Percentiles rank a stretch among this genome's conserved stretches.
Evolutionary conservation across 2,113 vertebrate species (phyloP).

Genomic region (Craseonycteris thonglongyai): DNA sequence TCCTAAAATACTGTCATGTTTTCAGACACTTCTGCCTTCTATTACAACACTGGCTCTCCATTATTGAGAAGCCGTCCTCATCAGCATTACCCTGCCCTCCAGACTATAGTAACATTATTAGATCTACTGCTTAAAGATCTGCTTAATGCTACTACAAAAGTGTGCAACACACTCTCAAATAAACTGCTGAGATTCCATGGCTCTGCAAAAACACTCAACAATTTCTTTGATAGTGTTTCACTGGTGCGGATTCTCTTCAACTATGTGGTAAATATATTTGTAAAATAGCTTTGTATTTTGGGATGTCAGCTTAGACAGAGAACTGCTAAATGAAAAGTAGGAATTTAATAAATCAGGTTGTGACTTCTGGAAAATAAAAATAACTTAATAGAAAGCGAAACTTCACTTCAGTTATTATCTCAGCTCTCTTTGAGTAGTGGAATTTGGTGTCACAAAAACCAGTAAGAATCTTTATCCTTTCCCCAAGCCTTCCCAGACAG

Average conservation of each 20-base stretch:
- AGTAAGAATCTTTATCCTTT: not conserved
- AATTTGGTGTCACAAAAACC: not conserved
- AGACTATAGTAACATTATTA: not conserved
- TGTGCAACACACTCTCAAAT: not conserved
- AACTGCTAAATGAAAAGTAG: constrained; percentile 3
- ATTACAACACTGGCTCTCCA: not conserved
- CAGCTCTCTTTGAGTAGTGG: not conserved
- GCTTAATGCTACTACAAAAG: not conserved
- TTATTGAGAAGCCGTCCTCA: not conserved
- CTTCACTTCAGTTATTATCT: not conserved
- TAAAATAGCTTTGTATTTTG: not conserved
- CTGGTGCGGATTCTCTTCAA: constrained; percentile 32
- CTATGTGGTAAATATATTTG: constrained; percentile 4
- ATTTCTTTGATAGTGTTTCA: constrained; percentile 16
- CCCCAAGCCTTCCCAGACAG: not conserved
- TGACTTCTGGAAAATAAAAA: not conserved
- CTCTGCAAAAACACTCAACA: constrained; percentile 4
- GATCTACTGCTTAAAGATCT: not conserved
- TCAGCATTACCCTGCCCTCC: not conserved
- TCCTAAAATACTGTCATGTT: not conserved
- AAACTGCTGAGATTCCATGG: not conserved
- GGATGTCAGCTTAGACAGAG: not conserved
- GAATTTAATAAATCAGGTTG: not conserved
- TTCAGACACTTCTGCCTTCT: not conserved
- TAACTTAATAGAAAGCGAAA: not conserved